phyloP scores from a whole-genome alignment of 2,888 invertebrate species.

The Hypomecis atomaria region DNA sequence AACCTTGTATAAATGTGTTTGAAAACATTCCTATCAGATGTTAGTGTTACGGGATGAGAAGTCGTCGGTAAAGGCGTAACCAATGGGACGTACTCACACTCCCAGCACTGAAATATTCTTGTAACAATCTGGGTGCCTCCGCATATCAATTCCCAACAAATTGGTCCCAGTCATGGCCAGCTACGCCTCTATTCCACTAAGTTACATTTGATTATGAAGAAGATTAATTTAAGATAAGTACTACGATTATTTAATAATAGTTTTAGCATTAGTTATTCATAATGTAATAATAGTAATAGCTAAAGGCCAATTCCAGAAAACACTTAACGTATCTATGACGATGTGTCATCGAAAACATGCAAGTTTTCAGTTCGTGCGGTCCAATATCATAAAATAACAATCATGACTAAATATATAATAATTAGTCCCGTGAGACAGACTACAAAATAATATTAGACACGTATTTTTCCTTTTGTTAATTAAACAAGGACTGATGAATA shows the following conservation, averaged over 20 bases:
- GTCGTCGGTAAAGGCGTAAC: slow-evolving; percentile 68
- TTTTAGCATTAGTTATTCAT: slow-evolving; percentile 6
- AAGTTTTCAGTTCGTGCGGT: too few species aligned
- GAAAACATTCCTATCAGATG: too few species aligned
- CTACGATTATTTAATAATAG: slow-evolving; percentile 27
- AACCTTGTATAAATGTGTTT: background rate
- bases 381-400: too few species aligned
- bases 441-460: too few species aligned
- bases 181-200: slow-evolving; percentile 70
- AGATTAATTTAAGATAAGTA: slow-evolving; percentile 33
- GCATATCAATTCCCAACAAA: slow-evolving; percentile 54
- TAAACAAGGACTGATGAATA: too few species aligned
- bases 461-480: too few species aligned
- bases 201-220: slow-evolving; percentile 50
- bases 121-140: slow-evolving; percentile 62
- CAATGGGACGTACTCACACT: slow-evolving; percentile 71
- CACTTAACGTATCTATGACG: too few species aligned
- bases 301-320: too few species aligned
- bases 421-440: too few species aligned
- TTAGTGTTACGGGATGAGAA: slow-evolving; percentile 1
- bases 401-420: too few species aligned
- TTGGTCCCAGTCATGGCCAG: slow-evolving; percentile 78
- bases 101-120: slow-evolving; percentile 56
- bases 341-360: too few species aligned
- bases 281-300: background rate